Percentiles rank a stretch among this genome's conserved stretches.
phyloP scores from a whole-genome alignment of 2,888 invertebrate genomes.

The Tupiocoris notatus region DNA sequence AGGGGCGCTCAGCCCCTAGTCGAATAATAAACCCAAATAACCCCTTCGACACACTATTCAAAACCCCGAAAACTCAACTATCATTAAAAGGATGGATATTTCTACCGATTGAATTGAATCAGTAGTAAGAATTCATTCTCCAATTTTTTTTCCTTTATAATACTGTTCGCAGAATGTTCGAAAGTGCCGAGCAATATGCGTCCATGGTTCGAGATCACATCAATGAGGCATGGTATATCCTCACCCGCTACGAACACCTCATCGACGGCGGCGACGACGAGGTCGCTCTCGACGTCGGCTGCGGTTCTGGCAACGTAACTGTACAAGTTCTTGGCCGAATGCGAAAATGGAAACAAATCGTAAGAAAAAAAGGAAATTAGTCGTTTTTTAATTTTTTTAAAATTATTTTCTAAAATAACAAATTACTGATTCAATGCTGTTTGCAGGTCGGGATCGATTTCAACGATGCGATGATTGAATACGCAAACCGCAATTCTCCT shows the following conservation, averaged over 20 bases:
- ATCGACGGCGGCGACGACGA: conserved; percentile 1
- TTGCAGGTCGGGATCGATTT: conserved; percentile 32
- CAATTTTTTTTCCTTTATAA: too few relatives aligned
- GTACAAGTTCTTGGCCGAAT: background rate
- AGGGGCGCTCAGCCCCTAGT: too few relatives aligned
- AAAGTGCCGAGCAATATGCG: background rate
- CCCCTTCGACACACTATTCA: too few relatives aligned
- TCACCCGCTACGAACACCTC: background rate
- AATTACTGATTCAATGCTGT: background rate
- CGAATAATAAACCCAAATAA: too few relatives aligned
- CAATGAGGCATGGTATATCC: background rate
- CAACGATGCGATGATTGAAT: conserved; percentile 23
- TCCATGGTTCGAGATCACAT: background rate
- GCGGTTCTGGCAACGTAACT: conserved; percentile 9
- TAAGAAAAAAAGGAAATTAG: too few relatives aligned
- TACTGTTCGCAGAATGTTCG: conserved; percentile 5
- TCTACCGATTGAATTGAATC: too few relatives aligned
- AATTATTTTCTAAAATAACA: too few relatives aligned
- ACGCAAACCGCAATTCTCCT: background rate
- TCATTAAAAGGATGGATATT: too few relatives aligned
- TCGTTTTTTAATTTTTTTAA: too few relatives aligned
- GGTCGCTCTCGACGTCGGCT: conserved; percentile 2
- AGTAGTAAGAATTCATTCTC: too few relatives aligned
- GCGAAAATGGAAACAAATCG: conserved; percentile 5
- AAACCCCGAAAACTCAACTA: too few relatives aligned